Base-by-base conservation (phyloP, 2,113 vertebrate genomes). In the Amblyopsis rosae region DNA sequence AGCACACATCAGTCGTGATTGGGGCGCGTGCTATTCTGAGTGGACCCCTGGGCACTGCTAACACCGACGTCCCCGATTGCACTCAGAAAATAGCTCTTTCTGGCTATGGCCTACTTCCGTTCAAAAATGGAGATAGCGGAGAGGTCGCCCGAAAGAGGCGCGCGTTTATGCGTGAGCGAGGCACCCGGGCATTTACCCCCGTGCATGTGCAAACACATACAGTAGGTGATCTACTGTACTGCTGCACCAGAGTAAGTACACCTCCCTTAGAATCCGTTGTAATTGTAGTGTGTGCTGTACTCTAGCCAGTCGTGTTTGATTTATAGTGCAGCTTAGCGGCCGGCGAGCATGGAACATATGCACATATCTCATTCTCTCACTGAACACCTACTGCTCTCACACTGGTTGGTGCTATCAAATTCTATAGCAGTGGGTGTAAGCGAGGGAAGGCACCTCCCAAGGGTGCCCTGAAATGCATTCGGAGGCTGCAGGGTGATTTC, bases 41-140 rank as follows among this genome's bases (percentile, higher is more conserved):
- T 79, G 76, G 79, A 86, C 92, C 92, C 76, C 74, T 67, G 92
- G 90, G 86, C 79, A 13, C 75, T 59, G 69, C 80, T 82, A 85
- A 89, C 87, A 87, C 76, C 87, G 84, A 75, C 75, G 91, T 87
- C 90, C 85, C 87, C 81, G 87, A 83, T 88, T 90, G 89, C 86
- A 89, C 86, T 86, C 85, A 86, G 83, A 89, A 90, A 92, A 88
- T 88, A 91, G 91, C 85, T 88, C 26, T 89, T 87, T 86, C 78
- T 85, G 81, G 84, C 87, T 79, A 66, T 88, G 91, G 75, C 91
- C 92, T 91, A 91, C 77, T 90, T 92, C 78, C 73, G 79, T 87
- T 81, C 75, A 85, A 76, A 80, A 81, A 75, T 80, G 56, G 33
- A 66, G 46, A 63, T 12, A 67, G 49, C 67, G 45, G 59, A 73